Conservation (phyloP, 92 coral and sea anemone genomes). For the Umimayanthus kanabou region DNA sequence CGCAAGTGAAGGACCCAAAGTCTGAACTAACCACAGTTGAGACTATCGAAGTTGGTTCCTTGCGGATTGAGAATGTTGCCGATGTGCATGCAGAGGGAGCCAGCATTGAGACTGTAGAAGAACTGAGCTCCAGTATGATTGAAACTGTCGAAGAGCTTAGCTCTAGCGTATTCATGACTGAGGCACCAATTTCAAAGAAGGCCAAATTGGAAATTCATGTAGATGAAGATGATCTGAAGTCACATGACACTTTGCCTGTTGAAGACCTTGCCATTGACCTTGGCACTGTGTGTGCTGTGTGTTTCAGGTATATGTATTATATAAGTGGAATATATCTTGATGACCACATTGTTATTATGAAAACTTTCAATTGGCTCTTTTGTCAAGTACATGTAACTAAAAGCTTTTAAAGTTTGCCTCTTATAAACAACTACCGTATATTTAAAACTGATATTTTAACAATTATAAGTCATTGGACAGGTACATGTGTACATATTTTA, state of each 20-base stretch:
- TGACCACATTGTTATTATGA: too few relatives aligned
- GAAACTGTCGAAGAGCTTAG: conserved; percentile 89
- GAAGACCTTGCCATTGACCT: conserved; percentile 83
- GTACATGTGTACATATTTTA: too few relatives aligned
- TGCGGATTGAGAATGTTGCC: conserved; percentile 50
- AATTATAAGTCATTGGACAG: too few relatives aligned
- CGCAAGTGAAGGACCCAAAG: conserved; percentile 57
- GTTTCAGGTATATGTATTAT: conserved; percentile 62
- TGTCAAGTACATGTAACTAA: too few relatives aligned
- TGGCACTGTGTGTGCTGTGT: conserved; percentile 75
- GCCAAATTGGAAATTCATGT: conserved; percentile 77
- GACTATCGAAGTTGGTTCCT: conserved; percentile 62
- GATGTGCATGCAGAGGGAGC: conserved; percentile 61
- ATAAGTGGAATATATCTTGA: too few relatives aligned
- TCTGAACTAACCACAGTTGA: conserved; percentile 48
- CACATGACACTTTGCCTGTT: conserved; percentile 69
- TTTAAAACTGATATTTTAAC: too few relatives aligned
- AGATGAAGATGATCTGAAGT: conserved; percentile 71
- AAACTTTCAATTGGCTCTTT: too few relatives aligned
- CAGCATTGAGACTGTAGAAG: conserved; percentile 81
- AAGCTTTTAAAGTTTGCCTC: too few relatives aligned
- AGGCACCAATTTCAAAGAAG: conserved; percentile 66
- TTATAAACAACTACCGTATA: too few relatives aligned
- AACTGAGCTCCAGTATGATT: conserved; percentile 66
- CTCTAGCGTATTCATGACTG: conserved; percentile 75